Conservation (phyloP, 2,888 invertebrate genomes). For the Pachliopta kotzebuea region DNA sequence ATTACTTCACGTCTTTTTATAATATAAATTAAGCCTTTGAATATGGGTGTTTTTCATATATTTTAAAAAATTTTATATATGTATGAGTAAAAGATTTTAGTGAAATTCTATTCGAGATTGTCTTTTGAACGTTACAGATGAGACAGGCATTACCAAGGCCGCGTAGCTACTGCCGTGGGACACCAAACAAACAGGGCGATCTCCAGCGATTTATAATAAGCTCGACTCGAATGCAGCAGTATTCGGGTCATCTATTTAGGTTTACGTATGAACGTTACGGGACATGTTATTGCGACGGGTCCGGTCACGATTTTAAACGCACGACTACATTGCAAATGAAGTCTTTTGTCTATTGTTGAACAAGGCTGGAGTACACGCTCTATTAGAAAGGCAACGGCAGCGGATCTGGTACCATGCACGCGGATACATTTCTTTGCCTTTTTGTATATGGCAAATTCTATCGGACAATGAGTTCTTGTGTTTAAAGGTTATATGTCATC, state of each 20-base stretch:
- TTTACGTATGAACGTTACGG: slow-evolving; percentile 35
- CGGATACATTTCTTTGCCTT: slow-evolving; percentile 22
- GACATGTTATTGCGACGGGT: slow-evolving; percentile 34
- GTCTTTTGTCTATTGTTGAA: slow-evolving; percentile 29
- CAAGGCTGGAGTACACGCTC: slow-evolving; percentile 14
- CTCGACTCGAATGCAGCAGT: slow-evolving; percentile 32
- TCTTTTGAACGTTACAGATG: slow-evolving; percentile 13
- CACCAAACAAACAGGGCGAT: slow-evolving; percentile 33
- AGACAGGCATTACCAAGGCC: slow-evolving; percentile 36
- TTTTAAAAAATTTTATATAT: too few species aligned
- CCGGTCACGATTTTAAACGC: slow-evolving; percentile 30
- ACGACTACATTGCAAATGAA: slow-evolving; percentile 29
- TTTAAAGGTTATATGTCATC: background rate
- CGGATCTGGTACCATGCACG: slow-evolving; percentile 4
- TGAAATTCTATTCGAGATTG: background rate
- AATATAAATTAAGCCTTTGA: too few species aligned
- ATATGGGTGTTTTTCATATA: too few species aligned
- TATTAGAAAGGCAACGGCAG: slow-evolving; percentile 15
- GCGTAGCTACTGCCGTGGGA: slow-evolving; percentile 35
- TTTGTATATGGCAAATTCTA: slow-evolving; percentile 1
- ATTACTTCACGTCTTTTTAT: too few species aligned
- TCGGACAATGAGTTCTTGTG: background rate
- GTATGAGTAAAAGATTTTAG: too few species aligned
- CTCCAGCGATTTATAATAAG: slow-evolving; percentile 39
- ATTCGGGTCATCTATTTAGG: slow-evolving; percentile 52